phyloP scores from a whole-genome alignment of 1,140 invertebrate species.

The Acyrthosiphon pisum region DNA sequence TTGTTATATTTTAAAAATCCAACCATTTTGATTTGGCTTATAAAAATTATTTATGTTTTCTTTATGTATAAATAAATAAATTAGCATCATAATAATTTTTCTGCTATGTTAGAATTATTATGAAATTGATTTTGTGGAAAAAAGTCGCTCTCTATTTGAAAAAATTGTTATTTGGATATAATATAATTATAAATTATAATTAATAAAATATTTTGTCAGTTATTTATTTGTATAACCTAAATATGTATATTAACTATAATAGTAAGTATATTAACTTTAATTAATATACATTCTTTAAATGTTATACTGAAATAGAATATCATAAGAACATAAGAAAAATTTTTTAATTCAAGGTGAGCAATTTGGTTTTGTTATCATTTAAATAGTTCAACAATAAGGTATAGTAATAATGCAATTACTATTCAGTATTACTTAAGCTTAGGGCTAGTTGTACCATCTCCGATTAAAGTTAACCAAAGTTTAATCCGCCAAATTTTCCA shows the following conservation, averaged over 20 bases:
- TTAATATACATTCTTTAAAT: not conserved
- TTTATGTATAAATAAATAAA: constrained; percentile 52
- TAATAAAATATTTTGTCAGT: constrained; percentile 45
- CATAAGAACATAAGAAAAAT: not conserved
- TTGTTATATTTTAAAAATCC: constrained; percentile 38
- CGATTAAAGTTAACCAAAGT: too few relatives aligned
- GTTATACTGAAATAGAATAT: not conserved
- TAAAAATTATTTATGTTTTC: constrained; percentile 28
- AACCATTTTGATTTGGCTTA: constrained; percentile 41
- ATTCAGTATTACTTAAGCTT: not conserved
- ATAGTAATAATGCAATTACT: not conserved
- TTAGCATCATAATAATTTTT: constrained; percentile 49
- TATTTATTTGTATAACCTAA: constrained; percentile 14
- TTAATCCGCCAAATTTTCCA: too few relatives aligned
- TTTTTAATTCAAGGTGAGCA: not conserved
- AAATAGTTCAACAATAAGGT: not conserved
- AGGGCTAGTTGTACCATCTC: too few relatives aligned
- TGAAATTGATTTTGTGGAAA: constrained; percentile 34
- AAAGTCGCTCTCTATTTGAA: constrained; percentile 26
- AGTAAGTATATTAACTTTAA: too few relatives aligned
- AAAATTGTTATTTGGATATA: constrained; percentile 55
- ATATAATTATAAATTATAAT: constrained; percentile 52
- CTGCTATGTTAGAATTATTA: constrained; percentile 48
- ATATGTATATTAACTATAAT: too few relatives aligned
- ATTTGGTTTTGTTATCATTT: not conserved